Conservation (phyloP, 2,888 invertebrate genomes). For the Drosophila multiciliata region DNA sequence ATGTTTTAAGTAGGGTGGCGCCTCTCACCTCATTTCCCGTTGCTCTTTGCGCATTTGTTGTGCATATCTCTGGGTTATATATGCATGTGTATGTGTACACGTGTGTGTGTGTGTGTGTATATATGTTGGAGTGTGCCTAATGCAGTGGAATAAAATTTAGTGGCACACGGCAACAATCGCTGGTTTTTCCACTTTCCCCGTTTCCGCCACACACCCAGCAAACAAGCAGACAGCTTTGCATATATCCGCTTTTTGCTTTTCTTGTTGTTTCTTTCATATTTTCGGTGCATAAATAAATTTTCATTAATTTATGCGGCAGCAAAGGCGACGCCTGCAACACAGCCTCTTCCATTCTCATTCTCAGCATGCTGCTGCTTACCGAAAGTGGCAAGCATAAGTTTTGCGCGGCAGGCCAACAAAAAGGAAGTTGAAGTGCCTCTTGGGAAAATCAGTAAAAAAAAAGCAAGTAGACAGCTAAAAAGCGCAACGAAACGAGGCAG, state of each 20-base stretch:
- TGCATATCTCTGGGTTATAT: constrained; percentile 46
- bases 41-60: constrained; percentile 38
- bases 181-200: neutral
- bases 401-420: constrained; percentile 47
- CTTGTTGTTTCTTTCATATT: constrained; percentile 50
- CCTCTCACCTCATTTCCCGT: neutral
- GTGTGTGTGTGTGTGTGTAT: neutral
- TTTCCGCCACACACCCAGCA: neutral
- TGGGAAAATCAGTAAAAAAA: neutral
- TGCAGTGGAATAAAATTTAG: constrained; percentile 66
- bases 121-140: constrained; percentile 45
- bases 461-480: constrained; percentile 28
- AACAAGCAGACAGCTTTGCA: neutral
- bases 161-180: constrained; percentile 21
- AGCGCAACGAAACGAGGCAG: constrained; percentile 30
- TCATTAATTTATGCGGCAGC: constrained; percentile 73
- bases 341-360: constrained; percentile 23
- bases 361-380: constrained; percentile 9
- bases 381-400: constrained; percentile 67
- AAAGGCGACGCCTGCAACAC: constrained; percentile 47
- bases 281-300: constrained; percentile 73
- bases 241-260: constrained; percentile 27
- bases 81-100: constrained; percentile 3
- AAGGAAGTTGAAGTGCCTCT: constrained; percentile 25
- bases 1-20: neutral